Percentiles rank a stretch among this genome's conserved stretches.
Evolutionary conservation across 1,140 invertebrate genomes (phyloP).

Genomic region (Lucilia cuprina): DNA sequence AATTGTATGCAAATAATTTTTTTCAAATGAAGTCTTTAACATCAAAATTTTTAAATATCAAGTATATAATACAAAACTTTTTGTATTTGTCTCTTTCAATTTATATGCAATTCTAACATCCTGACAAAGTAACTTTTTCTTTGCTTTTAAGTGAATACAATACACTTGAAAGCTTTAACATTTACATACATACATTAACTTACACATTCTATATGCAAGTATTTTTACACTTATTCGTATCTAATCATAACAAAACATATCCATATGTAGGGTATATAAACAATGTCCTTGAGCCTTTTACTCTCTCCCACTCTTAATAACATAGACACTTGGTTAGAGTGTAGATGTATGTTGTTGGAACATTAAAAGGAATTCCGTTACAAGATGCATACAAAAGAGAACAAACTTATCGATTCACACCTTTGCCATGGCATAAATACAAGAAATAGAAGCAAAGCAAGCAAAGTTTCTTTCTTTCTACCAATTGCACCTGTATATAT

Average conservation of each 20-base stretch:
- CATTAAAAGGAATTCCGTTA: constrained; percentile 10
- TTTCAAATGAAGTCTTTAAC: not conserved
- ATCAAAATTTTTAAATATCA: not conserved
- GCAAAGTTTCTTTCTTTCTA: not conserved
- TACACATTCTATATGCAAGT: not conserved
- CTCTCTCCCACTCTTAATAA: not conserved
- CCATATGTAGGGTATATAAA: constrained; percentile 10
- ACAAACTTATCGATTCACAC: constrained; percentile 13
- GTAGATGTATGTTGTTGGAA: not conserved
- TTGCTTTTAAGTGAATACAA: not conserved
- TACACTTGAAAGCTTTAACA: not conserved
- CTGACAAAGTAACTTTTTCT: not conserved
- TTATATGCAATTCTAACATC: not conserved
- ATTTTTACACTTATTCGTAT: not conserved
- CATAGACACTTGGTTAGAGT: not conserved
- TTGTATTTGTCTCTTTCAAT: not conserved
- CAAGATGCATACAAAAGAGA: not conserved
- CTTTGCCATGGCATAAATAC: not conserved
- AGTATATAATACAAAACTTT: not conserved
- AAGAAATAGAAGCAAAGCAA: not conserved
- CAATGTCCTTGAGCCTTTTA: not conserved
- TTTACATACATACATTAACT: not conserved
- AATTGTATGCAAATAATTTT: not conserved
- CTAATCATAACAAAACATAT: not conserved
- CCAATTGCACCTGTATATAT: not conserved